Conservation (phyloP, 2,888 invertebrate species). For the Oasisia sp. region DNA sequence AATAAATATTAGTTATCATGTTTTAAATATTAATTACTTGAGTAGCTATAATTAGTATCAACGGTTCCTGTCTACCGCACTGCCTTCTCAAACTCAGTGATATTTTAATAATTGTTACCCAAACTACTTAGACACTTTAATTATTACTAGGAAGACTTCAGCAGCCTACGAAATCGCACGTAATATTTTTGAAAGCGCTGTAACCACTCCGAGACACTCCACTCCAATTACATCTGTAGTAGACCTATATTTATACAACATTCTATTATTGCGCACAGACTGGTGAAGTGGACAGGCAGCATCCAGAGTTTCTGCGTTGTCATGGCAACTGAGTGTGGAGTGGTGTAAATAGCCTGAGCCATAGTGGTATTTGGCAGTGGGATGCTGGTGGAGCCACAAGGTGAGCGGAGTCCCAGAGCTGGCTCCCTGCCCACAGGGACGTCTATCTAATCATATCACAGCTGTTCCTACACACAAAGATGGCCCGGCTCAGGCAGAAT, state of each 20-base stretch:
- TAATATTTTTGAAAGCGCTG: background rate
- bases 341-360: background rate
- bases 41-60: background rate
- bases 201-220: background rate
- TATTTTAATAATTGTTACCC: background rate
- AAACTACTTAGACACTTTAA: background rate
- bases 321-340: conserved; percentile 6
- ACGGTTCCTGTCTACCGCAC: background rate
- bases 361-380: background rate
- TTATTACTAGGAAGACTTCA: background rate
- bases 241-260: background rate
- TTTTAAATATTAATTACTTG: background rate
- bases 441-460: background rate
- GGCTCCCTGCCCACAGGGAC: background rate
- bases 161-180: background rate
- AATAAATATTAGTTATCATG: no score
- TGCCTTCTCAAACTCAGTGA: background rate
- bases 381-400: background rate
- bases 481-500: background rate
- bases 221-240: background rate
- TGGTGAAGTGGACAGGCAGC: background rate
- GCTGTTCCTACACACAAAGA: background rate
- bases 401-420: background rate
- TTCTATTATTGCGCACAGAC: background rate
- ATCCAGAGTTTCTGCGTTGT: conserved; percentile 1